Percentiles rank a stretch among this genome's conserved stretches.
phyloP scores from a whole-genome alignment of 2,797 vertebrate species.

The Microchirus variegatus region DNA sequence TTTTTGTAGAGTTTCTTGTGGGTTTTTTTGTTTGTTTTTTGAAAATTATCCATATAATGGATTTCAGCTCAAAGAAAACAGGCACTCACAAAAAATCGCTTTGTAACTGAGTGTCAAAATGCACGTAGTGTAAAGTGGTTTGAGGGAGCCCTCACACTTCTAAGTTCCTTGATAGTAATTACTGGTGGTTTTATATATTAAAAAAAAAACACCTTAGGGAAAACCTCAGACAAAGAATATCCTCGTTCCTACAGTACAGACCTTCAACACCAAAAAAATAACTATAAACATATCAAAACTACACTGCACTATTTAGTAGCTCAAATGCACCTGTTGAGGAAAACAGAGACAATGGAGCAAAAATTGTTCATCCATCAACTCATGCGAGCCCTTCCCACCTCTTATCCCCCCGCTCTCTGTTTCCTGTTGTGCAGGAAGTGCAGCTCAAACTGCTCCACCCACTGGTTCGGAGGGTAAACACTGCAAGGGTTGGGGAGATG shows the following conservation, averaged over 20 bases:
- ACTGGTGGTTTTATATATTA: too few species aligned
- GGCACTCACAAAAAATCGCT: too few species aligned
- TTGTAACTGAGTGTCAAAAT: too few species aligned
- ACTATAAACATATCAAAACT: constrained; percentile 31
- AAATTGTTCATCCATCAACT: constrained; percentile 70
- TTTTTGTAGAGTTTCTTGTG: too few species aligned
- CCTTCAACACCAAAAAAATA: constrained; percentile 10
- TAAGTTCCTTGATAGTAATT: too few species aligned
- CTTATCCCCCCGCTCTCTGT: constrained; percentile 48
- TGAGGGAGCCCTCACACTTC: too few species aligned
- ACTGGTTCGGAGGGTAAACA: constrained; percentile 60
- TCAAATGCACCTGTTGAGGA: constrained; percentile 74
- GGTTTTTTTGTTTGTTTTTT: too few species aligned
- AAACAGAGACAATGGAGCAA: constrained; percentile 72
- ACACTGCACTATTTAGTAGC: constrained; percentile 20
- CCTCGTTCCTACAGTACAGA: constrained; percentile 1
- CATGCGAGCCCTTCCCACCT: constrained; percentile 59
- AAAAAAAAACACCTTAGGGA: too few species aligned
- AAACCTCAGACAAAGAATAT: neutral
- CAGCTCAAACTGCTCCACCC: constrained; percentile 66
- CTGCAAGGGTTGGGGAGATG: constrained; percentile 27
- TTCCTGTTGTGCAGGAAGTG: constrained; percentile 81
- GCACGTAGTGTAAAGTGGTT: too few species aligned
- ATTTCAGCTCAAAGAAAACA: too few species aligned
- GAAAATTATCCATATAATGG: too few species aligned